Base-by-base conservation (phyloP, 64 coral and sea anemone genomes). In the Exaiptasia diaphana region DNA sequence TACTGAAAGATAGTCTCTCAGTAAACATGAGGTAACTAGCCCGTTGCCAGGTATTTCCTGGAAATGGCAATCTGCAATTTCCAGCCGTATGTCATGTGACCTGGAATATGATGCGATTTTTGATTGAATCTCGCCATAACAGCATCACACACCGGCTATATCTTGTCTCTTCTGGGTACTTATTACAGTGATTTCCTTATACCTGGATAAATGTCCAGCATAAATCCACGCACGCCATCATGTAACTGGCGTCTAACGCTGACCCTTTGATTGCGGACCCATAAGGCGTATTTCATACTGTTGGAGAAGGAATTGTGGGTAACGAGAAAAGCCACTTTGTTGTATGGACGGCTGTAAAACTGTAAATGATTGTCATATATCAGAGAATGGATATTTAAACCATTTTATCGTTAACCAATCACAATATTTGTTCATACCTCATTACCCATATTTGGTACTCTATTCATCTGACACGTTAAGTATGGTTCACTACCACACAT, bases 131-230 rank as follows among this genome's bases (percentile, higher is more conserved):
- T n/a, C n/a, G n/a, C n/a, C n/a, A n/a, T n/a, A n/a, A n/a, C n/a
- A n/a, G n/a, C n/a, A n/a, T n/a, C n/a, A n/a, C n/a, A n/a, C n/a
- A n/a, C n/a, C n/a, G n/a, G n/a, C n/a, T n/a, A n/a, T n/a, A n/a
- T n/a, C n/a, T n/a, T n/a, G n/a, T n/a, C n/a, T n/a, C n/a, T n/a
- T n/a, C n/a, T n/a, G n/a, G n/a, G n/a, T n/a, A n/a, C n/a, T n/a
- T n/a, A n/a, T n/a, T n/a, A n/a, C n/a, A n/a, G n/a, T n/a, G n/a
- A n/a, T n/a, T n/a, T n/a, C n/a, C n/a, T 53, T 53, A 37, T 74
- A 92, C 94, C 94, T 9, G 94, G 83, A 43, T 76, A 97, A 6
- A 97, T 97, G 57, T 97, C 94, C 18, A 97, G 65, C 94, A 97
- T 97, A 20, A 97, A 59, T 11, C 94, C 94, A 38, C 94, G 90